Evolutionary conservation across 2,888 invertebrate genomes (phyloP), one percentile per base, ranked within the genome.

Genomic region (Entomobrya proxima): DNA sequence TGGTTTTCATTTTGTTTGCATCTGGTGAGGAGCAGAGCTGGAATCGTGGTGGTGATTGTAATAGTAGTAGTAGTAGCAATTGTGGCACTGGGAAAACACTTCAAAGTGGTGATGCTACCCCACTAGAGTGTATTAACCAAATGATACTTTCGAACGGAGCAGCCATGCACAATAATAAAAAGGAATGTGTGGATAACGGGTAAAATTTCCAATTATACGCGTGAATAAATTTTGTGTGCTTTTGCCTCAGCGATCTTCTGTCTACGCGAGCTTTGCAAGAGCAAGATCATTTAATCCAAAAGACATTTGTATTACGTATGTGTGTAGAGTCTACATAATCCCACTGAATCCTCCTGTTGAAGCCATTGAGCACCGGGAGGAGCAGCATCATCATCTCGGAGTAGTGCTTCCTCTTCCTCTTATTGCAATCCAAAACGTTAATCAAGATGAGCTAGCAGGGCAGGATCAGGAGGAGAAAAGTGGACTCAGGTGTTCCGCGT

Each of bases 21-120:
- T 93, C 93, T 61, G 93, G 94, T 0, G 93, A 93, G 37, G 91
- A 94, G 15, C 94, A 94, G 90, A 90, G 92, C 0, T 95, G 95
- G 95, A 94, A 94, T 74, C 64, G 77, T 50, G 67, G 75, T 7
- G 72, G 21, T n/a, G 18, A 37, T 27, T 27, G 40, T 11, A n/a
- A 24, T 58, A 44, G 37, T 24, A 21, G 30, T 81, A 47, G 15
- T 27, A 30, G 24, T 21, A 61, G 40, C 35, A 76, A 21, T 76
- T 52, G 76, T 52, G 58, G 40, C 27, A 32, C 18, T 52, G 58
- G 40, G 9, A 76, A 35, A 76, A 37, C 37, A 27, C 58, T 76
- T 58, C 37, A 76, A 55, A 76, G 27, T n/a, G 27, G 35, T 24
- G 7, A 55, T 27, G 2, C 50, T 13, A 69, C 64, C 35, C 15